phyloP scores from a whole-genome alignment of 2,888 invertebrate genomes.

The Eurytoma californica region DNA sequence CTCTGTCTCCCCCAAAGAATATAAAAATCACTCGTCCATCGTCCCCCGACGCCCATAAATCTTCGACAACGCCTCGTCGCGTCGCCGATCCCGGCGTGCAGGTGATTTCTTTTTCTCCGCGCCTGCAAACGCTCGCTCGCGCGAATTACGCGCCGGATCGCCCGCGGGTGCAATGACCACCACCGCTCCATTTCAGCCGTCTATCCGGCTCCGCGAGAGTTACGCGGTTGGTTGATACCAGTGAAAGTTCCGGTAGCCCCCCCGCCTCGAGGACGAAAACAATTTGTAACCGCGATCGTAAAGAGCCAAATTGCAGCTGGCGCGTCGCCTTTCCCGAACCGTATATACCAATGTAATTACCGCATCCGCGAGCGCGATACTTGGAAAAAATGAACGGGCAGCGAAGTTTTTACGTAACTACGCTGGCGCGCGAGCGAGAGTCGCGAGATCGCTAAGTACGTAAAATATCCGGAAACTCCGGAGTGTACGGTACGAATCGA shows the following conservation, averaged over 20 bases:
- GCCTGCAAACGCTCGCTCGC: too few species aligned
- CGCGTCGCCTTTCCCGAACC: neutral
- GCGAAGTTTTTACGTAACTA: neutral
- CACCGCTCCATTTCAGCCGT: neutral
- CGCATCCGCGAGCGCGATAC: neutral
- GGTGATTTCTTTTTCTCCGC: constrained; percentile 16
- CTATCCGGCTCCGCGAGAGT: constrained; percentile 16
- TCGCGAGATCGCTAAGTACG: neutral
- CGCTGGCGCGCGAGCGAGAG: neutral
- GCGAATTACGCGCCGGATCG: too few species aligned
- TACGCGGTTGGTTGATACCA: constrained; percentile 40
- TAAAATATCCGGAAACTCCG: neutral
- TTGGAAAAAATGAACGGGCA: neutral
- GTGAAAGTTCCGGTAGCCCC: constrained; percentile 49
- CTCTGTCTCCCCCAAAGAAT: neutral
- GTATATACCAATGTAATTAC: too few species aligned
- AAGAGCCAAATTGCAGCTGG: constrained; percentile 32
- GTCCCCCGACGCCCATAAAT: constrained; percentile 3
- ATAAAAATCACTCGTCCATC: neutral
- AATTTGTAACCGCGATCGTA: constrained; percentile 25
- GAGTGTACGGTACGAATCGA: neutral
- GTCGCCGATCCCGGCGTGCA: neutral
- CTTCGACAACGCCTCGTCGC: constrained; percentile 13
- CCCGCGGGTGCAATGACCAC: neutral
- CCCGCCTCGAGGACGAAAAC: constrained; percentile 34